Percentiles rank a stretch among this genome's conserved stretches.
Evolutionary conservation across 1,140 invertebrate species (phyloP).

Genomic region (Archegozetes longisetosus): DNA sequence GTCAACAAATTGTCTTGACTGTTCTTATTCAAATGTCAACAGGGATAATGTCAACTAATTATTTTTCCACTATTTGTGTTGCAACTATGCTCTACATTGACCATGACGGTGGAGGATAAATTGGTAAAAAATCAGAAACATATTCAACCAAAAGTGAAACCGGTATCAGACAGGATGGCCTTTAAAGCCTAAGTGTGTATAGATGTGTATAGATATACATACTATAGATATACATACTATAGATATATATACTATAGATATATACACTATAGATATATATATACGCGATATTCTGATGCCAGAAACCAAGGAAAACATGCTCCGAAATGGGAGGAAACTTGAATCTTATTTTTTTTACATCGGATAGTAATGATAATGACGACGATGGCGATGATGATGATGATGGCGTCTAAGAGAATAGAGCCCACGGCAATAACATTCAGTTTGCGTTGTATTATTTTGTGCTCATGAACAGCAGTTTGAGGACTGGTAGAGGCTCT

Average conservation of each 20-base stretch:
- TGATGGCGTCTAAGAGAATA: conserved; percentile 11
- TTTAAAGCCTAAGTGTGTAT: background rate
- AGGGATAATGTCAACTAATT: too few relatives aligned
- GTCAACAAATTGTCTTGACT: background rate
- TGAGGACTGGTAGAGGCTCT: background rate
- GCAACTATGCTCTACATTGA: too few relatives aligned
- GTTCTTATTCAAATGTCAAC: background rate
- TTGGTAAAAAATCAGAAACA: background rate
- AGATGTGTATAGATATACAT: background rate
- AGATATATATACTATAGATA: background rate
- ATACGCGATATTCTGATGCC: too few relatives aligned
- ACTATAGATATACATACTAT: background rate
- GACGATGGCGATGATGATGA: background rate
- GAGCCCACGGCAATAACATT: background rate
- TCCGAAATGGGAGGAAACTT: background rate
- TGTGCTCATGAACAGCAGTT: background rate
- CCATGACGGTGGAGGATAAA: too few relatives aligned
- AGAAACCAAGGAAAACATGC: background rate
- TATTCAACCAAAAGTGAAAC: background rate
- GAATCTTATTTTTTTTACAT: background rate
- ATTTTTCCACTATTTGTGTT: too few relatives aligned
- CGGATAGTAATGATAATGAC: conserved; percentile 2
- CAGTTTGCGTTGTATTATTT: background rate
- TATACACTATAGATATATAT: too few relatives aligned
- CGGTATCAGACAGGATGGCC: background rate